A percentile compares a stretch with the other conserved stretches of the same genome.
phyloP scores from a whole-genome alignment of 2,888 invertebrate species.

The Stenodema calcarata region DNA sequence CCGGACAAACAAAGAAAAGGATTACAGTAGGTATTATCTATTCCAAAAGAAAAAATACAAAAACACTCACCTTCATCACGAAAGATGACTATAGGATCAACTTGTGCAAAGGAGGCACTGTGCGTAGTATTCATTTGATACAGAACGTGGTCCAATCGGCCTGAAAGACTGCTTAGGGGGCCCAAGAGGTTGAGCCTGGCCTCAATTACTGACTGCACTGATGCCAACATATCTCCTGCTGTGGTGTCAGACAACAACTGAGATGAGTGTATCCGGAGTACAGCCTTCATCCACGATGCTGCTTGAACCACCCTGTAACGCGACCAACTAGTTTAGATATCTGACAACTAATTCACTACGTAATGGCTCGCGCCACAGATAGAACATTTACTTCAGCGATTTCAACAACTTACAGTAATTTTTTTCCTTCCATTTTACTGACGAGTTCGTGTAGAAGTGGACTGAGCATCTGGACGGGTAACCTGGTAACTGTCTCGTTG shows the following conservation, averaged over 20 bases:
- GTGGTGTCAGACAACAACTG: conserved; percentile 70
- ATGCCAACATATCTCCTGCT: conserved; percentile 66
- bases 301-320: conserved; percentile 65
- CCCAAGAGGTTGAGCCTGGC: conserved; percentile 65
- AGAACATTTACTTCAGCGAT: too few species aligned
- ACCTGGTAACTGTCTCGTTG: conserved; percentile 73
- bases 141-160: conserved; percentile 69
- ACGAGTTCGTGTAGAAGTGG: conserved; percentile 77
- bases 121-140: conserved; percentile 65
- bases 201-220: conserved; percentile 68
- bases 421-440: conserved; percentile 72
- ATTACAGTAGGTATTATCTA: too few species aligned
- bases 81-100: conserved; percentile 65
- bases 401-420: conserved; percentile 68
- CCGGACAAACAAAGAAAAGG: too few species aligned
- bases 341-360: too few species aligned
- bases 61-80: conserved; percentile 63
- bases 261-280: conserved; percentile 68
- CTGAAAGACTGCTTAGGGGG: conserved; percentile 67
- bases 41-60: too few species aligned
- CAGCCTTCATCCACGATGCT: conserved; percentile 68
- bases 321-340: not conserved
- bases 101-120: conserved; percentile 59
- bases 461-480: conserved; percentile 79
- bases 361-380: too few species aligned